These are phyloP conservation scores for Mimumesa dahlbomi DNA, from an alignment of 2,888 invertebrate species.

Conservation along the genomic window DNA sequence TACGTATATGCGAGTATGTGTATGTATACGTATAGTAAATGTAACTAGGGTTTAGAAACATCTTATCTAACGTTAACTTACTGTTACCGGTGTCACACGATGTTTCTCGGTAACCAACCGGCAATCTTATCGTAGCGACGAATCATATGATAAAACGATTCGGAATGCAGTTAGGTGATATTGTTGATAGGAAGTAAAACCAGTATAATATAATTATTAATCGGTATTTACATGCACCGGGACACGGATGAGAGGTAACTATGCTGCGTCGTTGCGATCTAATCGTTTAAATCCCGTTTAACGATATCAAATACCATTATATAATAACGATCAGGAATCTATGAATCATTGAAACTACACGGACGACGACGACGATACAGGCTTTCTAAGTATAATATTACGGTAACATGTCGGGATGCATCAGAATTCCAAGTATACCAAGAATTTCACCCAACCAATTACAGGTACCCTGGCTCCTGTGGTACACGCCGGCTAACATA, in stretches of 20 bases:
- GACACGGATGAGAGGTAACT: no score
- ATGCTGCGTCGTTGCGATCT: no score
- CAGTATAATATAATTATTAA: conserved; percentile 32
- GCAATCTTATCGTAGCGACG: conserved; percentile 27
- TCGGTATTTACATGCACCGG: not conserved
- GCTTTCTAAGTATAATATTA: no score
- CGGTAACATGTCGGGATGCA: not conserved
- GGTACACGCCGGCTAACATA: conserved; percentile 2
- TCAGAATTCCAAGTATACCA: not conserved
- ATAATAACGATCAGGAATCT: no score
- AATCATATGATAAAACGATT: conserved; percentile 51
- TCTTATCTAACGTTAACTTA: conserved; percentile 33
- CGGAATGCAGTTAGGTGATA: conserved; percentile 44
- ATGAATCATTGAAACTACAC: no score
- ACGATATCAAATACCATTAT: no score
- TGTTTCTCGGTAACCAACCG: conserved; percentile 8
- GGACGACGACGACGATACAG: no score
- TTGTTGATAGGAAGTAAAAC: conserved; percentile 47
- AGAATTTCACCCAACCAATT: conserved; percentile 34
- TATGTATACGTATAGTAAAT: no score
- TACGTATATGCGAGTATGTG: no score
- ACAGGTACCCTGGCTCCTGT: conserved; percentile 35
- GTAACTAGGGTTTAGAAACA: conserved; percentile 37
- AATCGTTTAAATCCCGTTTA: no score
- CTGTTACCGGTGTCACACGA: conserved; percentile 26